Evolutionary conservation across 2,113 vertebrate species (phyloP).

Genomic region (Artemisiospiza belli): DNA sequence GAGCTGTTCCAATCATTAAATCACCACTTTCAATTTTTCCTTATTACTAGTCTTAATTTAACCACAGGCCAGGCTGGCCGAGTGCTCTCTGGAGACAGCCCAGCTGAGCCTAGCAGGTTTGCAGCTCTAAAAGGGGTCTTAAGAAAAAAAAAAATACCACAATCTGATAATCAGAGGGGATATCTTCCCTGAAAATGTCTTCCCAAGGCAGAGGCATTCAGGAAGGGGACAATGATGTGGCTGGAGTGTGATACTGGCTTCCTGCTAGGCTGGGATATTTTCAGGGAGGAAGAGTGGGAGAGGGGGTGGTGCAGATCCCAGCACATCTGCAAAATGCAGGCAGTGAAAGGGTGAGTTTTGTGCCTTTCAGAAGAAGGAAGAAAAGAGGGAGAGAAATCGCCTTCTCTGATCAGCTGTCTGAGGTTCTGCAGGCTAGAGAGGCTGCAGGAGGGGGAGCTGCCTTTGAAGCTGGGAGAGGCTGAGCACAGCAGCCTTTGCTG

Average conservation of each 20-base stretch:
- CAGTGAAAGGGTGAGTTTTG: not conserved
- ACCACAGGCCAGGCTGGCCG: not conserved
- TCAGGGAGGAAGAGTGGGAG: not conserved
- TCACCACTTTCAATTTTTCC: not conserved
- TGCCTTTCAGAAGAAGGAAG: not conserved
- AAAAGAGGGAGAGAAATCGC: not conserved
- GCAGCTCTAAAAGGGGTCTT: not conserved
- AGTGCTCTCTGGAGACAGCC: not conserved
- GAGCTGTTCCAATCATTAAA: not conserved
- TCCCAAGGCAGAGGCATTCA: not conserved
- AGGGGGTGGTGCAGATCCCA: not conserved
- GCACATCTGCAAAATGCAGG: accelerated
- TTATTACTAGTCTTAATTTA: not conserved
- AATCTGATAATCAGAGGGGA: not conserved
- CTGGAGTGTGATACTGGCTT: not conserved
- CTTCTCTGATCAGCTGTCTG: not conserved
- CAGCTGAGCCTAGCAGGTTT: not conserved
- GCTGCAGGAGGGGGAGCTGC: not conserved
- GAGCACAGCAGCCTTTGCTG: not conserved
- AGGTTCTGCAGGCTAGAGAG: not conserved
- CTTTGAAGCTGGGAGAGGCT: not conserved
- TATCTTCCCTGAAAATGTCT: not conserved
- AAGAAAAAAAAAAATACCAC: not conserved
- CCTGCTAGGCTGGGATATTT: not conserved
- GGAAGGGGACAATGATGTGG: accelerated